Percentiles rank a stretch among this genome's conserved stretches.
Conservation (phyloP, 2,888 invertebrate genomes). For the Meloe dianella region DNA sequence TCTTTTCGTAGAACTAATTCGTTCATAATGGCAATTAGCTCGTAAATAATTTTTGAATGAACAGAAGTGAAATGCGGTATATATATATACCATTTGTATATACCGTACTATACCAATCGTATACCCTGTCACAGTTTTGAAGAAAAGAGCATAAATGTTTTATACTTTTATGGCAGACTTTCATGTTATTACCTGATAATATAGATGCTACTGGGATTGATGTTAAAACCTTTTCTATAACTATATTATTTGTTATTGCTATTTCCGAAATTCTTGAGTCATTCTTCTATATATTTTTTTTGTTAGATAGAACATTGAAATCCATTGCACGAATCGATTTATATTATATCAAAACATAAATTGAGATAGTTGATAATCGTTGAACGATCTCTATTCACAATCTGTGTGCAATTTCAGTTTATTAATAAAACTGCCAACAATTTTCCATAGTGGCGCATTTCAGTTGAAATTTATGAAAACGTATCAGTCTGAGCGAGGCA, state of each 20-base stretch:
- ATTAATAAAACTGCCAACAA: constrained; percentile 51
- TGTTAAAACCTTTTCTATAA: constrained; percentile 34
- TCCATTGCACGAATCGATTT: background rate
- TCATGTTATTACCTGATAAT: constrained; percentile 51
- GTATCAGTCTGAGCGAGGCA: constrained; percentile 55
- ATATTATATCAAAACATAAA: background rate
- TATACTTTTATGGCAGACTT: constrained; percentile 51
- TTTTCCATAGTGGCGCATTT: constrained; percentile 44
- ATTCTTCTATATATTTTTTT: background rate
- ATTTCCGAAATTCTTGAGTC: background rate
- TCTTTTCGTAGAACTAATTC: background rate
- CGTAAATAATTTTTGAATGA: constrained; percentile 1
- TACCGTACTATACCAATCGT: too few species aligned
- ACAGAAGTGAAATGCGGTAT: constrained; percentile 35
- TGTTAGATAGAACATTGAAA: too few species aligned
- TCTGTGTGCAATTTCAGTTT: constrained; percentile 35
- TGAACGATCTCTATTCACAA: constrained; percentile 8
- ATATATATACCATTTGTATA: constrained; percentile 32
- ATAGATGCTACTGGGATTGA: constrained; percentile 46
- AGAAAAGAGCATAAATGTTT: constrained; percentile 48
- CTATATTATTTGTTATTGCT: background rate
- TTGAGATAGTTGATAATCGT: constrained; percentile 6
- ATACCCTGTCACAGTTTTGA: background rate
- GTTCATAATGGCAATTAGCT: constrained; percentile 1
- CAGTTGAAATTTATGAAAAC: constrained; percentile 56